Evolutionary conservation across 92 coral and sea anemone genomes (phyloP).

Genomic region (Parazoanthus darwini): DNA sequence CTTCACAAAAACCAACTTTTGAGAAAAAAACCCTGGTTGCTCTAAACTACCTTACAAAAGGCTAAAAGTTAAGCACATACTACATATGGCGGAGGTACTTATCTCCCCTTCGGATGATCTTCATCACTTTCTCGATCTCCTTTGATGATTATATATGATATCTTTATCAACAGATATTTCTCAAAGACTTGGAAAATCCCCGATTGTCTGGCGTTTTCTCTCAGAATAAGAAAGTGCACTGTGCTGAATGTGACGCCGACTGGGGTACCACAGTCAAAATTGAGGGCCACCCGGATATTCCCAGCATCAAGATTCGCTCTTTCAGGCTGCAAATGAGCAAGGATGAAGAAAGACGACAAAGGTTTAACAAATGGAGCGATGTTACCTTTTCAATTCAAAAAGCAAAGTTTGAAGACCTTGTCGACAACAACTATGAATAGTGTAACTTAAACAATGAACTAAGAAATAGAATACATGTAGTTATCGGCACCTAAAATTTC

Average conservation of each 20-base stretch:
- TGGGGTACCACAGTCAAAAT: slow-evolving; percentile 85
- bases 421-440: not conserved
- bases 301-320: slow-evolving; percentile 68
- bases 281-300: slow-evolving; percentile 59
- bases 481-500: too few relatives aligned
- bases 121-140: too few relatives aligned
- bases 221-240: slow-evolving; percentile 65
- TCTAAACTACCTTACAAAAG: too few relatives aligned
- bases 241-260: slow-evolving; percentile 68
- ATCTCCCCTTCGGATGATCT: too few relatives aligned
- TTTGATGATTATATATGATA: too few relatives aligned
- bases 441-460: too few relatives aligned
- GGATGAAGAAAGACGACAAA: not conserved
- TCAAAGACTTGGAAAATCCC: slow-evolving; percentile 32
- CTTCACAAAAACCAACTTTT: too few relatives aligned
- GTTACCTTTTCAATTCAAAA: slow-evolving; percentile 63
- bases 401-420: slow-evolving; percentile 49
- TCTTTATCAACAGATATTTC: not conserved
- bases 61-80: too few relatives aligned
- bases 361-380: slow-evolving; percentile 77
- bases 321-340: slow-evolving; percentile 64
- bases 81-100: too few relatives aligned
- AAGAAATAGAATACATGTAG: not conserved
- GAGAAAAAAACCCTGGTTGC: too few relatives aligned
- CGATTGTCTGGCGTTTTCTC: slow-evolving; percentile 55